Evolutionary conservation across 2,113 vertebrate species (phyloP).

Genomic region (Hippocampus zosterae): DNA sequence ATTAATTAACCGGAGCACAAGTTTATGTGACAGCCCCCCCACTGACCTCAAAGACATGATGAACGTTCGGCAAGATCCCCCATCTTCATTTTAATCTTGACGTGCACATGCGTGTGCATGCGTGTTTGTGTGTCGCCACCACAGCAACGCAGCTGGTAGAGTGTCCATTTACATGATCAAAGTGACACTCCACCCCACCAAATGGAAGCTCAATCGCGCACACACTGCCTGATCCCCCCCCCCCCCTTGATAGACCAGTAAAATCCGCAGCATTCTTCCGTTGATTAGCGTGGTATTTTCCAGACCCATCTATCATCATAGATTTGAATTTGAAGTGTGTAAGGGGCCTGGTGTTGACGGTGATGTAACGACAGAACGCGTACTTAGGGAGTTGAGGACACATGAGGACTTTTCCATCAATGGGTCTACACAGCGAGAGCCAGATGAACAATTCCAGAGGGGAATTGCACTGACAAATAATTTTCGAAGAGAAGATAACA

Average conservation of each 20-base stretch:
- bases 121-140: conserved; percentile 26
- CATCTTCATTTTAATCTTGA: conserved; percentile 60
- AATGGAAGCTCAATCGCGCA: conserved; percentile 24
- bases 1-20: conserved; percentile 69
- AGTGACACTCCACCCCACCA: conserved; percentile 48
- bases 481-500: too few relatives aligned
- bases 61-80: conserved; percentile 48
- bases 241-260: conserved; percentile 30
- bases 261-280: conserved; percentile 45
- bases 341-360: conserved; percentile 19
- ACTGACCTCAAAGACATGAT: conserved; percentile 65
- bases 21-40: conserved; percentile 35
- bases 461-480: background rate
- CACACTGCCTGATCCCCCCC: conserved; percentile 24
- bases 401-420: conserved; percentile 13
- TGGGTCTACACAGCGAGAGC: conserved; percentile 3
- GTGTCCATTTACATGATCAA: conserved; percentile 67
- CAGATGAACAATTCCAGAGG: background rate
- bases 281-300: conserved; percentile 52
- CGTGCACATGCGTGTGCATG: background rate
- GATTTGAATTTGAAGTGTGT: conserved; percentile 52
- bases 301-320: conserved; percentile 42
- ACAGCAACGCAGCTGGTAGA: conserved; percentile 50
- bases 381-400: conserved; percentile 5
- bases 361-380: conserved; percentile 22